phyloP scores from a whole-genome alignment of 2,888 invertebrate species.

The Subacronicta megacephala region DNA sequence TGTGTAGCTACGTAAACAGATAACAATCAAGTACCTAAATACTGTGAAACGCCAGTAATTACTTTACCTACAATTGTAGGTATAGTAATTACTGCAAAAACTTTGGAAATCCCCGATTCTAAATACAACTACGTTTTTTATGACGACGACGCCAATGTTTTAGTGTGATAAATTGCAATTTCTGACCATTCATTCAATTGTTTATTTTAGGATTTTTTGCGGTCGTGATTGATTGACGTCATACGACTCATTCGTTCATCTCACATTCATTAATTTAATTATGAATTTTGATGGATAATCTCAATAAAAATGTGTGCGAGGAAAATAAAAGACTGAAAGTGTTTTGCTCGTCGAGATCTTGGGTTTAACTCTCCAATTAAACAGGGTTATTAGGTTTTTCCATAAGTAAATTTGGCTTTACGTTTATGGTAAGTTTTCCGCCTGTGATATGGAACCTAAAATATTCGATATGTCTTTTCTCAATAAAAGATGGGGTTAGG shows the following conservation, averaged over 20 bases:
- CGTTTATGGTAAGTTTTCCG: no score
- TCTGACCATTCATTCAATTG: constrained; percentile 2
- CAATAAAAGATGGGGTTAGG: no score
- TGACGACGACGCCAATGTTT: no score
- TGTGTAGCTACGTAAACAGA: constrained; percentile 2
- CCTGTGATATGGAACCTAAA: no score
- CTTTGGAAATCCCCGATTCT: constrained; percentile 25
- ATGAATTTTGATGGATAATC: background rate
- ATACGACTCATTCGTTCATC: background rate
- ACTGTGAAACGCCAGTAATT: constrained; percentile 7
- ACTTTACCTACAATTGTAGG: no score
- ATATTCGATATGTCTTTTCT: no score
- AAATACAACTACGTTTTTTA: constrained; percentile 20
- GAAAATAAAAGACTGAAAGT: background rate
- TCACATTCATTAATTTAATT: background rate
- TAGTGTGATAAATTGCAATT: constrained; percentile 15
- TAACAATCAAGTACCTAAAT: background rate
- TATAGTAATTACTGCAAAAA: constrained; percentile 17
- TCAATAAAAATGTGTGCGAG: constrained; percentile 4
- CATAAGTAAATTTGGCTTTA: no score
- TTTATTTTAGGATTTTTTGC: constrained; percentile 1
- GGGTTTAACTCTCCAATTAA: no score
- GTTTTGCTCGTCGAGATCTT: no score
- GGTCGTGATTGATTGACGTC: constrained; percentile 6
- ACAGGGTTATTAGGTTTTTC: no score